These are phyloP conservation scores for Gorsachius goisagi DNA, from an alignment of 2,113 vertebrate genomes.

Conservation along the genomic window DNA sequence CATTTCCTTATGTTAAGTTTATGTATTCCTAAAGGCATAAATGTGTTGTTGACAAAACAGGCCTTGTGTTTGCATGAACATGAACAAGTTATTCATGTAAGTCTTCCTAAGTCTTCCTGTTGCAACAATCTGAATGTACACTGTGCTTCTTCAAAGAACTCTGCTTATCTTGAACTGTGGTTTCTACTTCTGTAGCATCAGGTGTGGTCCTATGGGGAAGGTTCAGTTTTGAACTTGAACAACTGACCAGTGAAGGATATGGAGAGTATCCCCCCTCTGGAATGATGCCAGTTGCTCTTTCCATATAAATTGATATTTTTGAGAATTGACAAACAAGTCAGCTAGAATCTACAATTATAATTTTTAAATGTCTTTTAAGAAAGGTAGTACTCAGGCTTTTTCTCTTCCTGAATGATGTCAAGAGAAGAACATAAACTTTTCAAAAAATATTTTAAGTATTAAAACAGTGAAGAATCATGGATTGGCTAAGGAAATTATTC, in stretches of 20 bases:
- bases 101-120: slow-evolving; percentile 29
- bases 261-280: neutral
- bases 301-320: neutral
- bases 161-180: neutral
- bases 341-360: neutral
- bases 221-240: neutral
- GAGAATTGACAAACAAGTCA: neutral
- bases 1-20: slow-evolving; percentile 71
- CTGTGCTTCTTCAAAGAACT: neutral
- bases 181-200: neutral
- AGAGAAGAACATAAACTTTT: neutral
- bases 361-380: neutral
- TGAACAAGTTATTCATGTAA: slow-evolving; percentile 51
- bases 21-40: slow-evolving; percentile 67
- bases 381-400: neutral
- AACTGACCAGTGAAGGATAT: neutral
- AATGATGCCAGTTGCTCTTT: neutral
- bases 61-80: slow-evolving; percentile 65
- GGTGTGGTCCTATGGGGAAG: neutral
- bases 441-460: neutral
- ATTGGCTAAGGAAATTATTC: neutral
- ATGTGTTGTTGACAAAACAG: slow-evolving; percentile 71
- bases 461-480: neutral
- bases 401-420: neutral
- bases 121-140: neutral